A percentile compares a stretch with the other conserved stretches of the same genome.
Evolutionary conservation across 1,140 invertebrate genomes (phyloP).

Genomic region (Bombus difficillimus): DNA sequence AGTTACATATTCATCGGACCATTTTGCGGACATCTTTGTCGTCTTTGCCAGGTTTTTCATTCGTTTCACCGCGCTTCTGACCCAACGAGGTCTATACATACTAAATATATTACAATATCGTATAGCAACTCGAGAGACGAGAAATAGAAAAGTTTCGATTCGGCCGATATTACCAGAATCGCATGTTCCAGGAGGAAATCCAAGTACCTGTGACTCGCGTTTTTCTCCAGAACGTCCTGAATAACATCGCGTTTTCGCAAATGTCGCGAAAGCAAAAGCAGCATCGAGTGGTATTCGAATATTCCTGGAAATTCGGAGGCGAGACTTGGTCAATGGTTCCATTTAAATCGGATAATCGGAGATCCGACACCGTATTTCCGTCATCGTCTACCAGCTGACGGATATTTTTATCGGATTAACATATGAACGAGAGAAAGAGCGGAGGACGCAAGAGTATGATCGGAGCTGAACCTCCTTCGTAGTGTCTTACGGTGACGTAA

Average conservation of each 20-base stretch:
- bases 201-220: neutral
- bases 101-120: too few relatives aligned
- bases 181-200: fast-evolving
- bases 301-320: neutral
- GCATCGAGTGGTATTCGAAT: neutral
- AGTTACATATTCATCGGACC: slow-evolving; percentile 7
- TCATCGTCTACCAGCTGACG: neutral
- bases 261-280: neutral
- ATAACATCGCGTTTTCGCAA: neutral
- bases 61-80: neutral
- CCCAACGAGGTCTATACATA: too few relatives aligned
- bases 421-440: slow-evolving; percentile 44
- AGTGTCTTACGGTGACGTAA: slow-evolving; percentile 58
- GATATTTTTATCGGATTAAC: slow-evolving; percentile 55
- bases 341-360: slow-evolving; percentile 24
- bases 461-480: slow-evolving; percentile 27
- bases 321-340: neutral
- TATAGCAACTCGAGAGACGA: too few relatives aligned
- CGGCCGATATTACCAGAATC: too few relatives aligned
- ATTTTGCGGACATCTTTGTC: neutral
- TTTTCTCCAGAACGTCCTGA: neutral
- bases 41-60: neutral
- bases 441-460: neutral
- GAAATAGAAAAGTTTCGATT: neutral
- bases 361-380: neutral